These are phyloP conservation scores for Lamellibrachia satsuma DNA, from an alignment of 2,888 invertebrate species.

Conservation along the genomic window DNA sequence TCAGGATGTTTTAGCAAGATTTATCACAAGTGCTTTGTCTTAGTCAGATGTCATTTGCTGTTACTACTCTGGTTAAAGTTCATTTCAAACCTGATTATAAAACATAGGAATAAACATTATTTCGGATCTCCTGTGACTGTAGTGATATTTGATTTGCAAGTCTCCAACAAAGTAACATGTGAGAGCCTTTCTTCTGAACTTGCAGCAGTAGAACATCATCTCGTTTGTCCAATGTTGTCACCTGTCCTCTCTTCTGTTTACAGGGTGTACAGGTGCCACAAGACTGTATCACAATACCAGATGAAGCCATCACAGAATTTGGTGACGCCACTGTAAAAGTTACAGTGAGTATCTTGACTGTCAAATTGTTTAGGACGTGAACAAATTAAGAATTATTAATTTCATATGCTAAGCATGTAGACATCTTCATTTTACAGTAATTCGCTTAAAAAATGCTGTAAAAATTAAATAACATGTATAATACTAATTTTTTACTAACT, in stretches of 20 bases:
- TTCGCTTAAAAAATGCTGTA: too few species aligned
- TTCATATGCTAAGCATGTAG: too few species aligned
- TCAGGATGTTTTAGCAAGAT: too few species aligned
- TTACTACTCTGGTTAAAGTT: too few species aligned
- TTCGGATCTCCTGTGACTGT: neutral
- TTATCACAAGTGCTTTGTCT: too few species aligned
- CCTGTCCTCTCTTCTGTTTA: neutral
- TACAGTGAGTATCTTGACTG: slow-evolving; percentile 42
- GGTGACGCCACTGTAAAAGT: slow-evolving; percentile 46
- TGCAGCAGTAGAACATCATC: neutral
- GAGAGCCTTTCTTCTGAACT: neutral
- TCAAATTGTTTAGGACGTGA: neutral
- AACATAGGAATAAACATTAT: too few species aligned
- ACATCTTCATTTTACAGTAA: too few species aligned
- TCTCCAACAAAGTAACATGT: neutral
- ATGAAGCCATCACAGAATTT: slow-evolving; percentile 45
- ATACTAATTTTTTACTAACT: neutral
- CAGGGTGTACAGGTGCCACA: slow-evolving; percentile 48
- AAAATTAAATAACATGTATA: too few species aligned
- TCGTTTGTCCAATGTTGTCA: neutral
- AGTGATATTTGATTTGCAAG: too few species aligned
- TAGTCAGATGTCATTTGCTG: too few species aligned
- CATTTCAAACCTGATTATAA: too few species aligned
- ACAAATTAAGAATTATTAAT: too few species aligned
- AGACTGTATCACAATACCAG: slow-evolving; percentile 49